Base-by-base conservation (phyloP, 1,140 invertebrate species). In the Dufourea novaeangliae region DNA sequence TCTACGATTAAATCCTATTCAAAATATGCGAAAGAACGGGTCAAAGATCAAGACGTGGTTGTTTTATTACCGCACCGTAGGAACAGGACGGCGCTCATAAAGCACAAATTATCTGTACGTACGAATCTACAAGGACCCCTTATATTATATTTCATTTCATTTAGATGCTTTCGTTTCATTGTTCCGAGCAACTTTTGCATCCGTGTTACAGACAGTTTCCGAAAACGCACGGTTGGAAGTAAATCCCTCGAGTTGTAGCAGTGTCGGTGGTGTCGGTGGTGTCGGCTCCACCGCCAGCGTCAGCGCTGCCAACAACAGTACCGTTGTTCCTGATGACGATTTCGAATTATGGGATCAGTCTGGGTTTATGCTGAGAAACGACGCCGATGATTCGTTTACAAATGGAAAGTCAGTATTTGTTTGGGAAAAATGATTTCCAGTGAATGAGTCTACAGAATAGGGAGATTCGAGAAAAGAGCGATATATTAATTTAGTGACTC, bases 311-410 rank as follows among this genome's bases (percentile, higher is more conserved):
- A 63, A 54, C 11, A 17, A 2, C 41, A 57, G 34, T 8, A 75
- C 6, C 34, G 14, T 12, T 14, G 46, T 25, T 1, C 5, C 72
- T 8, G 90, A 91, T 34, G 90, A 91, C n/a, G 90, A 91, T 25
- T 68, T 89, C 27, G 90, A 91, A 20, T 79, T 91, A 66, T 91
- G 90, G 90, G 90, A 91, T 56, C 90, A 91, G 78, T 85, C 88
- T n/a, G 89, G 90, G 57, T 91, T 90, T 78, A 91, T 91, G 90
- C 75, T 91, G 64, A 89, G 88, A 61, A 85, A 29, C 68, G 88
- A 91, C 52, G 78, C 84, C 11, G 90, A 90, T 56, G 88, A 90
- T 73, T 85, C 87, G 57, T 73, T 90, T 44, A 82, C 85, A 41
- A 83, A 87, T 52, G 82, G 87, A 50, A 91, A 90, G 90, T 91